A percentile compares a stretch with the other conserved stretches of the same genome.
phyloP scores from a whole-genome alignment of 1,140 invertebrate genomes.

The Microplitis mediator region DNA sequence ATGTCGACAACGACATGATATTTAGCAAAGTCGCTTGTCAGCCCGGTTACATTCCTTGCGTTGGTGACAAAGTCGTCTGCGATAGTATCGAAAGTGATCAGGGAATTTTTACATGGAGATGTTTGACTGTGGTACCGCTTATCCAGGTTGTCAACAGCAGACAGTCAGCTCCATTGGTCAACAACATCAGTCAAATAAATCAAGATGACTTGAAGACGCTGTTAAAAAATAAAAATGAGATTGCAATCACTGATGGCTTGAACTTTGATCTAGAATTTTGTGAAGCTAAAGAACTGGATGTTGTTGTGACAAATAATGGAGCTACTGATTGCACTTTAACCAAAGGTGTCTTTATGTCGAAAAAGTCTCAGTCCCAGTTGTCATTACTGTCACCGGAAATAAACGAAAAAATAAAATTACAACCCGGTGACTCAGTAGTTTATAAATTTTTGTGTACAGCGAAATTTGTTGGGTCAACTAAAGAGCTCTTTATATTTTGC shows the following conservation, averaged over 20 bases:
- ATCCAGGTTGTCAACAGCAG: slow-evolving; percentile 25
- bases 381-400: slow-evolving; percentile 40
- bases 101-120: slow-evolving; percentile 66
- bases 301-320: slow-evolving; percentile 53
- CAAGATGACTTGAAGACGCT: slow-evolving; percentile 34
- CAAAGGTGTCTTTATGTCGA: slow-evolving; percentile 45
- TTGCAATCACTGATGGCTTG: slow-evolving; percentile 55
- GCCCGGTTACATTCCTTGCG: slow-evolving; percentile 61
- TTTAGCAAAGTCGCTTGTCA: slow-evolving; percentile 64
- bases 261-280: slow-evolving; percentile 51
- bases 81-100: slow-evolving; percentile 74
- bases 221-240: slow-evolving; percentile 50
- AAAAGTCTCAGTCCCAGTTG: slow-evolving; percentile 50
- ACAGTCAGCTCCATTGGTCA: slow-evolving; percentile 14
- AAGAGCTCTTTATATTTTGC: slow-evolving; percentile 66
- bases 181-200: not conserved
- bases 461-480: slow-evolving; percentile 65
- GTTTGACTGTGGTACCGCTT: slow-evolving; percentile 62
- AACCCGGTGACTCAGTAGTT: slow-evolving; percentile 43
- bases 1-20: slow-evolving; percentile 63
- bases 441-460: slow-evolving; percentile 60
- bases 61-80: slow-evolving; percentile 66
- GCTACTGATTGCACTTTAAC: slow-evolving; percentile 41
- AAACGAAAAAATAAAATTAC: slow-evolving; percentile 41
- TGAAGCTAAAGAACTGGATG: slow-evolving; percentile 45